phyloP scores from a whole-genome alignment of 2,113 vertebrate genomes.

The Neodon shergylaensis region DNA sequence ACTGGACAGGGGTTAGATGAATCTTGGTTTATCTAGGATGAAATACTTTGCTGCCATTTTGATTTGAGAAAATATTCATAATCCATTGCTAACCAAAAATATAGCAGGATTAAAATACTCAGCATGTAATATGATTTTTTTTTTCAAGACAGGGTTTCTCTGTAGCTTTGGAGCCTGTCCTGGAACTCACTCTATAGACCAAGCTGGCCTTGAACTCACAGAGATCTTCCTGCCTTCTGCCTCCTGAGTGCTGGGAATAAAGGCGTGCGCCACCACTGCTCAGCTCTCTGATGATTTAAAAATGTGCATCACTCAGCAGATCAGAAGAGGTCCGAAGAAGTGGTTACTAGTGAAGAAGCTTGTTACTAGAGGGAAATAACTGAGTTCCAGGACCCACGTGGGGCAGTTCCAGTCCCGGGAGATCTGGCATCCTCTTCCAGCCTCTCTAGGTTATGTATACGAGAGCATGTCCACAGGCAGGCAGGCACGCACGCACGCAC shows the following conservation, averaged over 20 bases:
- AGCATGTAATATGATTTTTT: no score
- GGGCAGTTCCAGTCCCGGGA: neutral
- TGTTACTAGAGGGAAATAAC: neutral
- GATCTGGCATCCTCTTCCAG: neutral
- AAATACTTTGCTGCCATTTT: neutral
- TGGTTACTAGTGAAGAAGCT: neutral
- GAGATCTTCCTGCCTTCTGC: no score
- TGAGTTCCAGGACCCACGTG: neutral
- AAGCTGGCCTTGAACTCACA: no score
- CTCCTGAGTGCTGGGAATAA: no score
- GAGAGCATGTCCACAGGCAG: neutral
- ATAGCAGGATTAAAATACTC: neutral
- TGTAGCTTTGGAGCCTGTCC: no score
- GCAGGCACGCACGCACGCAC: no score
- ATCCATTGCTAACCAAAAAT: neutral
- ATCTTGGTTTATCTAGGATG: neutral
- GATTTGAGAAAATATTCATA: slow-evolving; percentile 31
- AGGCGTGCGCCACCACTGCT: no score
- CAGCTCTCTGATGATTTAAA: neutral
- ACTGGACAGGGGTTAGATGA: neutral
- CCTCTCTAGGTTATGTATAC: neutral
- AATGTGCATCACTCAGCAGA: neutral
- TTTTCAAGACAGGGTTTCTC: no score
- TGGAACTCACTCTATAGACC: no score
- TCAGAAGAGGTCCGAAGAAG: neutral